Conservation (phyloP, 37 sponge, comb jelly and placozoan genomes). For the Haliclona indistincta region DNA sequence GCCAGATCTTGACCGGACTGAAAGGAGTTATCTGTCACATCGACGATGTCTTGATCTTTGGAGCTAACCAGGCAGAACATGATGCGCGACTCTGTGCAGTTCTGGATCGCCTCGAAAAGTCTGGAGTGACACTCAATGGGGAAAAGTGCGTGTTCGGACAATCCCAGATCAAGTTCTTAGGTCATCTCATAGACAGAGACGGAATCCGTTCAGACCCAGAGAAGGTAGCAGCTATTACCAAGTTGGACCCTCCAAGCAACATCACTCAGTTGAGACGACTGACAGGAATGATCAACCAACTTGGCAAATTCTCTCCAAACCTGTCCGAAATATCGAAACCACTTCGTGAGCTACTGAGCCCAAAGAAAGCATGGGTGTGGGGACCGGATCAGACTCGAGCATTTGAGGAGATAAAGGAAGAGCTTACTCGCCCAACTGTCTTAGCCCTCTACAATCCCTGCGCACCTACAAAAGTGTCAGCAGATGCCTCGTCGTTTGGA, state of each 20-base stretch:
- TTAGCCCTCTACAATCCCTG: constrained; percentile 5
- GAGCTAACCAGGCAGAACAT: constrained; percentile 21
- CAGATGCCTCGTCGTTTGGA: too few relatives aligned
- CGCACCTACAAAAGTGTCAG: too few relatives aligned
- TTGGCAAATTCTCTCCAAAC: constrained; percentile 1
- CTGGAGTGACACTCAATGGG: constrained; percentile 32
- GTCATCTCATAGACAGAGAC: constrained; percentile 17
- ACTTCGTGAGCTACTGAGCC: constrained; percentile 39
- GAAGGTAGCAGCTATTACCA: not conserved
- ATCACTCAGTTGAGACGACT: not conserved
- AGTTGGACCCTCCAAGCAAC: not conserved
- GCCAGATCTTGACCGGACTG: constrained; percentile 20
- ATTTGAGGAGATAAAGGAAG: constrained; percentile 28
- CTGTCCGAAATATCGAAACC: not conserved
- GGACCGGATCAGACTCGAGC: constrained; percentile 29
- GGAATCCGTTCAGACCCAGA: constrained; percentile 18
- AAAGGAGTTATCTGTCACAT: constrained; percentile 30
- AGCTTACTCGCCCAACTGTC: constrained; percentile 10
- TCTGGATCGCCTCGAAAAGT: not conserved
- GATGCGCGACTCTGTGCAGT: not conserved
- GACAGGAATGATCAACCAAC: not conserved
- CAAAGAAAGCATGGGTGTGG: constrained; percentile 44
- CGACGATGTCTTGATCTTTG: constrained; percentile 32
- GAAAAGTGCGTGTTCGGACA: constrained; percentile 38
- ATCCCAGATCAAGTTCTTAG: constrained; percentile 18